Conservation (phyloP, 37 sponge, comb jelly and placozoan species). For the Ianthella basta region DNA sequence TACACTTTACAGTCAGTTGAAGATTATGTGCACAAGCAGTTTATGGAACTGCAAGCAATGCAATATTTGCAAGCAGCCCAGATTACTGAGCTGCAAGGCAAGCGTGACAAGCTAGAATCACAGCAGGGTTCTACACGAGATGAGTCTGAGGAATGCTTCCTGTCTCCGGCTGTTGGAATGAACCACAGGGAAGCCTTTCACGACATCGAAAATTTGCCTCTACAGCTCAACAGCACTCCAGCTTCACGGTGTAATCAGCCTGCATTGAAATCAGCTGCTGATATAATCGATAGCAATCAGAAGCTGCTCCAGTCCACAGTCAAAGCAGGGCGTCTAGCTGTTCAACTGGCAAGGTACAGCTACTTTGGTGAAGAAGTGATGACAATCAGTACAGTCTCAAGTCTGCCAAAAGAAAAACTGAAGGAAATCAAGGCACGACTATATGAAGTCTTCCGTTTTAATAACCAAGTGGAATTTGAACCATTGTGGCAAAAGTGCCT, state of each 20-base stretch:
- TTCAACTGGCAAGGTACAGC: slow-evolving; percentile 12
- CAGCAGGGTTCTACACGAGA: background rate
- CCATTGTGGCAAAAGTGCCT: slow-evolving; percentile 33
- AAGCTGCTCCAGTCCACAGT: slow-evolving; percentile 10
- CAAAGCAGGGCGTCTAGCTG: slow-evolving; percentile 26
- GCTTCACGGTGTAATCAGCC: background rate
- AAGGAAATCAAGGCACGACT: slow-evolving; percentile 16
- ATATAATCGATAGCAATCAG: background rate
- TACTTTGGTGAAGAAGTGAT: slow-evolving; percentile 30
- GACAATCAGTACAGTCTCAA: background rate
- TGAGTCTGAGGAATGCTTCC: background rate
- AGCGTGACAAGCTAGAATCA: background rate
- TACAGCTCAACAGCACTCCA: slow-evolving; percentile 12
- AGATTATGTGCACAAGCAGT: background rate
- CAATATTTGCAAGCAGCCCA: slow-evolving; percentile 13
- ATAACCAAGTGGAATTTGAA: slow-evolving; percentile 31
- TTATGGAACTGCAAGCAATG: background rate
- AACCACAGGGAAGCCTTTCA: background rate
- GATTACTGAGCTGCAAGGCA: background rate
- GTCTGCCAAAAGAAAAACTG: slow-evolving; percentile 24
- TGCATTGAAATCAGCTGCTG: background rate
- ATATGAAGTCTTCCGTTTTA: slow-evolving; percentile 15
- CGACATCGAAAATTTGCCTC: slow-evolving; percentile 8
- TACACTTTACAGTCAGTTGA: background rate
- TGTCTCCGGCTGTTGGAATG: background rate